Evolutionary conservation across 2,888 invertebrate genomes (phyloP).

Genomic region (Euzophera pinguis): DNA sequence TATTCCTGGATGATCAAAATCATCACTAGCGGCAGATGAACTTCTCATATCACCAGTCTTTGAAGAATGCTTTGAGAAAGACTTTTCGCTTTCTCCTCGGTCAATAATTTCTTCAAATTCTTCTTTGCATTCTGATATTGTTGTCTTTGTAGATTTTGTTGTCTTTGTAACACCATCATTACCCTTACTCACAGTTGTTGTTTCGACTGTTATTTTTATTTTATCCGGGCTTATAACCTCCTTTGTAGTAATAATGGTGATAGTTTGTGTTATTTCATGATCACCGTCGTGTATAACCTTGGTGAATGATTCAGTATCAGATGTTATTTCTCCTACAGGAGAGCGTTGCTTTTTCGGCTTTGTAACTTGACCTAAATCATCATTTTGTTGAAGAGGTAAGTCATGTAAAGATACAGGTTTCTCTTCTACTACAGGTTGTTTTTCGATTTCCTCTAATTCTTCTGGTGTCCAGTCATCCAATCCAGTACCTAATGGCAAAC

Average conservation of each 20-base stretch:
- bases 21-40: conserved; percentile 83
- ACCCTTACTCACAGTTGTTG: conserved; percentile 69
- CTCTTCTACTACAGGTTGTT: conserved; percentile 45
- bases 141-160: conserved; percentile 73
- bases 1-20: conserved; percentile 77
- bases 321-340: conserved; percentile 69
- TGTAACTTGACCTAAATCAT: conserved; percentile 33
- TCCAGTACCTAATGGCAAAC: conserved; percentile 65
- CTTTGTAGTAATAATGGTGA: conserved; percentile 71
- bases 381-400: conserved; percentile 38
- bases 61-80: conserved; percentile 65
- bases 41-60: conserved; percentile 78
- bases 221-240: conserved; percentile 74
- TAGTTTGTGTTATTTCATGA: conserved; percentile 66
- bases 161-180: conserved; percentile 71
- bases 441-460: conserved; percentile 61
- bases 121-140: conserved; percentile 71
- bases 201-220: conserved; percentile 68
- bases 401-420: conserved; percentile 36
- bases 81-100: conserved; percentile 71
- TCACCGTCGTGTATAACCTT: conserved; percentile 67
- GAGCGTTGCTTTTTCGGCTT: conserved; percentile 63
- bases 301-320: conserved; percentile 68
- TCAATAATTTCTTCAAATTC: conserved; percentile 72
- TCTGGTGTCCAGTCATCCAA: conserved; percentile 72